Percentiles rank a stretch among this genome's conserved stretches.
Evolutionary conservation across 2,888 invertebrate species (phyloP).

Genomic region (Eucera pruinosa): DNA sequence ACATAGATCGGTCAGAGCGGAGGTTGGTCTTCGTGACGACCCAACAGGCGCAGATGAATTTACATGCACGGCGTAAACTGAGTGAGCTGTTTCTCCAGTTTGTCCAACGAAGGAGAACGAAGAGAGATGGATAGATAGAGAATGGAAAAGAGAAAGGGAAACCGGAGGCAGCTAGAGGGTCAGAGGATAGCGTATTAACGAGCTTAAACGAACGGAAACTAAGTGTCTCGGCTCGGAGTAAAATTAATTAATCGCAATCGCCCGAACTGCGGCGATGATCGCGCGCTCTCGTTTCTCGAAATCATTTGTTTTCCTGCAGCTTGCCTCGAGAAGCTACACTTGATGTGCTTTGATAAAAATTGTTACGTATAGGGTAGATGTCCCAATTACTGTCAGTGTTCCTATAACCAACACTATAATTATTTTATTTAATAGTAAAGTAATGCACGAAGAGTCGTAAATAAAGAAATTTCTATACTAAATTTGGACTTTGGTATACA

Average conservation of each 20-base stretch:
- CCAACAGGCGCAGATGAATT: constrained; percentile 77
- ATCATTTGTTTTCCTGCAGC: constrained; percentile 63
- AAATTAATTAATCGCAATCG: constrained; percentile 83
- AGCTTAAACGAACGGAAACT: constrained; percentile 84
- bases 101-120: constrained; percentile 42
- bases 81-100: constrained; percentile 77
- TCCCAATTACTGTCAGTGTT: no score
- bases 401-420: no score
- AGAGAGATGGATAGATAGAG: constrained; percentile 38
- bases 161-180: constrained; percentile 53
- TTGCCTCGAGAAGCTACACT: constrained; percentile 8
- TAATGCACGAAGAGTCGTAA: no score
- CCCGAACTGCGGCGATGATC: constrained; percentile 70
- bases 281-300: constrained; percentile 67
- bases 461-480: no score
- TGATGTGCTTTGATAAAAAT: constrained; percentile 1
- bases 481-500: no score
- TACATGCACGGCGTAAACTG: constrained; percentile 81
- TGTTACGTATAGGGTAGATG: no score
- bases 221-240: constrained; percentile 83
- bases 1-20: constrained; percentile 58
- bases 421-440: no score
- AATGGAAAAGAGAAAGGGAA: constrained; percentile 39
- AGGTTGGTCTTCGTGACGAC: constrained; percentile 64
- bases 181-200: constrained; percentile 81